These are phyloP conservation scores for Catharus bicknelli DNA, from an alignment of 2,113 vertebrate genomes.

Conservation along the genomic window DNA sequence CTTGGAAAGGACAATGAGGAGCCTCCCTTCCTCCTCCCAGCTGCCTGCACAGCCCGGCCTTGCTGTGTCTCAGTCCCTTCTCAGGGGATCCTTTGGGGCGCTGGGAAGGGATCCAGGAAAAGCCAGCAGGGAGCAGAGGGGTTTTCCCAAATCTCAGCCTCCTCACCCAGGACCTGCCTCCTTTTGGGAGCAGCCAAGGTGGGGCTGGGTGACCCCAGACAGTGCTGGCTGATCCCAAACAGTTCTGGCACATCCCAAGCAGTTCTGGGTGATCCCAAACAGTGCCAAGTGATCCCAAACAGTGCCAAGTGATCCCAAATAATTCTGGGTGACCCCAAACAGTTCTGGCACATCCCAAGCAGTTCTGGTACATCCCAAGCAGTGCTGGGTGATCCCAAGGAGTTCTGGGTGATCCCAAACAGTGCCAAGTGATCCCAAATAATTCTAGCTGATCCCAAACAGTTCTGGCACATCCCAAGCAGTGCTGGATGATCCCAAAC, in stretches of 20 bases:
- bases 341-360: no score
- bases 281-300: neutral
- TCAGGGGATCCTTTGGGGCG: accelerated
- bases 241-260: neutral
- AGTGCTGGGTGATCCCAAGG: no score
- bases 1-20: slow-evolving; percentile 23
- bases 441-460: no score
- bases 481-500: neutral
- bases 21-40: slow-evolving; percentile 37
- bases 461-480: neutral
- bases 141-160: neutral
- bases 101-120: neutral
- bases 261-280: neutral
- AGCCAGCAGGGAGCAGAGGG: neutral
- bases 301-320: no score
- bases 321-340: neutral
- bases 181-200: neutral
- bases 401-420: no score
- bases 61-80: accelerated
- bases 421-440: no score
- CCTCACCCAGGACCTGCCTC: neutral
- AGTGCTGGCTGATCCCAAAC: neutral
- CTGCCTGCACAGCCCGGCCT: neutral
- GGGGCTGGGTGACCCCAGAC: neutral
- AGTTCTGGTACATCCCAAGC: no score